A percentile compares a stretch with the other conserved stretches of the same genome.
Conservation (phyloP, 2,888 invertebrate genomes). For the Hirtodrosophila alboralis region DNA sequence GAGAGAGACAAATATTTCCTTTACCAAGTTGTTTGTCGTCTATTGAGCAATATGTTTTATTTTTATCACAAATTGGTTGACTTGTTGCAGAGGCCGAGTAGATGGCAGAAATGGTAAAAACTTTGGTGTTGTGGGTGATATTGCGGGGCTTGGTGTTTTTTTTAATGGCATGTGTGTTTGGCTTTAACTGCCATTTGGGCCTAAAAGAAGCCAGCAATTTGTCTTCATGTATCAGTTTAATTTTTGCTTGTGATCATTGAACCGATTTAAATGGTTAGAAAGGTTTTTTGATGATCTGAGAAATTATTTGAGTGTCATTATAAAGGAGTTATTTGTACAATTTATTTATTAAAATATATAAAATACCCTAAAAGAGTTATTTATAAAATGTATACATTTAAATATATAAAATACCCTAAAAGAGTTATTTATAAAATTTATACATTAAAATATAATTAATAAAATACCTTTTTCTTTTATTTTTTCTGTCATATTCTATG, state of each 20-base stretch:
- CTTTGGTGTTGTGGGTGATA: not conserved
- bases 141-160: slow-evolving; percentile 7
- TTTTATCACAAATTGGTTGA: slow-evolving; percentile 74
- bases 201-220: slow-evolving; percentile 33
- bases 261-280: slow-evolving; percentile 37
- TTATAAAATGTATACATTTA: too few species aligned
- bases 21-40: slow-evolving; percentile 41
- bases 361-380: too few species aligned
- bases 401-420: too few species aligned
- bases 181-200: slow-evolving; percentile 12
- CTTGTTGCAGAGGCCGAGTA: slow-evolving; percentile 33
- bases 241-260: slow-evolving; percentile 47
- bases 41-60: slow-evolving; percentile 72
- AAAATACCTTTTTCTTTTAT: too few species aligned
- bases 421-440: too few species aligned
- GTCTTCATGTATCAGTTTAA: slow-evolving; percentile 46
- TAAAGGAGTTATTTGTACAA: too few species aligned
- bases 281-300: not conserved
- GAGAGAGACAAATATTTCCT: slow-evolving; percentile 13
- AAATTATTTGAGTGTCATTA: too few species aligned
- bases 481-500: too few species aligned
- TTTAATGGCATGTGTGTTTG: slow-evolving; percentile 46
- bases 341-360: too few species aligned
- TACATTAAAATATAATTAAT: too few species aligned
- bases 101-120: slow-evolving; percentile 8